phyloP scores from a whole-genome alignment of 2,888 invertebrate species.

The Thymelicus sylvestris region DNA sequence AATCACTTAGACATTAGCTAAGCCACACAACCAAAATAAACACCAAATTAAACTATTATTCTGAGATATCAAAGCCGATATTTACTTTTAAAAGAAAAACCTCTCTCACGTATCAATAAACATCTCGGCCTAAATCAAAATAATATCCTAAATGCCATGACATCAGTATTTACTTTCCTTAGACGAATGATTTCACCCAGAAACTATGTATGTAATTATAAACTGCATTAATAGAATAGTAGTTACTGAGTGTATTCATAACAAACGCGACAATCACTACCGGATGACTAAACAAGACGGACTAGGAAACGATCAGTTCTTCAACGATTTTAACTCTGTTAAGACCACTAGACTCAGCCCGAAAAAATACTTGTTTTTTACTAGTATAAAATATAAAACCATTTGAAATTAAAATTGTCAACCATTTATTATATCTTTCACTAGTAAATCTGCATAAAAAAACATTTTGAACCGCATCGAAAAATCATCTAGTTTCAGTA shows the following conservation, averaged over 20 bases:
- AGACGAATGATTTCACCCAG: conserved; percentile 22
- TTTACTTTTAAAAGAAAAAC: background rate
- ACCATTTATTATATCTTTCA: no score
- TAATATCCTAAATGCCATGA: conserved; percentile 1
- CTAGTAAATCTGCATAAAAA: no score
- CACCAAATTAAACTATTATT: background rate
- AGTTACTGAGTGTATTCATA: conserved; percentile 53
- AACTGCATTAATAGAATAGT: conserved; percentile 23
- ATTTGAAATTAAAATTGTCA: no score
- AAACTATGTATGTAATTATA: conserved; percentile 26
- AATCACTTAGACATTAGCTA: no score
- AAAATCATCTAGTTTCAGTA: no score
- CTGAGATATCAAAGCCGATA: background rate
- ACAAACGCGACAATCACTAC: conserved; percentile 54
- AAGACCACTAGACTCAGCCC: conserved; percentile 25
- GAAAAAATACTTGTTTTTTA: background rate
- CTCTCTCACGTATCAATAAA: background rate
- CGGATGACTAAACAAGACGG: conserved; percentile 62
- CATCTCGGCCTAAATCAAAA: background rate
- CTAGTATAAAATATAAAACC: no score
- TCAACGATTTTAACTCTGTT: conserved; percentile 46
- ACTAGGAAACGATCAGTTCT: conserved; percentile 50
- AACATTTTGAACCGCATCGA: no score
- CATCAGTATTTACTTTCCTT: conserved; percentile 28
- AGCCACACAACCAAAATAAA: no score